Evolutionary conservation across 2,113 vertebrate genomes (phyloP), one percentile per base, ranked within the genome.

Genomic region (Rhegmatorhina hoffmannsi): DNA sequence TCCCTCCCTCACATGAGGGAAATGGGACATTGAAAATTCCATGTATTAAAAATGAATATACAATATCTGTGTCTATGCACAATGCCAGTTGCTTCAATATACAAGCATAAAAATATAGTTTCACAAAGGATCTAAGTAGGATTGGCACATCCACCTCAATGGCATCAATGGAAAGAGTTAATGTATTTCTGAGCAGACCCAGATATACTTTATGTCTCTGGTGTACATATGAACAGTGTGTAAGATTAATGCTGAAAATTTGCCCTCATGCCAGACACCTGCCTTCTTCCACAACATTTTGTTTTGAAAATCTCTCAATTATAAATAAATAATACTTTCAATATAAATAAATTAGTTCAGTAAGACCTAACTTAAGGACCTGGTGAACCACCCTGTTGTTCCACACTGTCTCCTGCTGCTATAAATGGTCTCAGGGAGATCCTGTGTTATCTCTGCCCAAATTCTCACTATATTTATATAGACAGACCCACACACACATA

Each of bases 171-270:
- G 5, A 72, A 89, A 68, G 50, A 62, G 38, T 43, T 50, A 38
- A 70, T 0, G 1, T 10, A 19, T 18, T 47, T 66, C 50, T 58
- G 40, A 81, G 31, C 26, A 60, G 38, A 68, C 3, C 7, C 60
- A n/a, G 14, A 6, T 56, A 72, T 6, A 24, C 15, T 67, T 84
- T 11, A 33, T 17, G 20, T 46, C 60, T 58, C 88, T 50, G n/a
- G 28, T 44, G 31, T 33, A 1, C 25, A 50, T 2, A 62, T 23
- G 28, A 14, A 67, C 0, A 64, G 17, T 4, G 2, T 13, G 3
- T 7, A 36, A 76, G 58, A 76, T 38, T 17, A 87, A 63, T 38
- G 10, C 9, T 58, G n/a, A 49, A 77, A 36, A 77, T 33, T 33
- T 29, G 40, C 19, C 50, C 50, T 66, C 20, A 1, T 31, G 23